Evolutionary conservation across 1,140 invertebrate species (phyloP), one percentile per base, ranked within the genome.

Genomic region (Theocolax elegans): DNA sequence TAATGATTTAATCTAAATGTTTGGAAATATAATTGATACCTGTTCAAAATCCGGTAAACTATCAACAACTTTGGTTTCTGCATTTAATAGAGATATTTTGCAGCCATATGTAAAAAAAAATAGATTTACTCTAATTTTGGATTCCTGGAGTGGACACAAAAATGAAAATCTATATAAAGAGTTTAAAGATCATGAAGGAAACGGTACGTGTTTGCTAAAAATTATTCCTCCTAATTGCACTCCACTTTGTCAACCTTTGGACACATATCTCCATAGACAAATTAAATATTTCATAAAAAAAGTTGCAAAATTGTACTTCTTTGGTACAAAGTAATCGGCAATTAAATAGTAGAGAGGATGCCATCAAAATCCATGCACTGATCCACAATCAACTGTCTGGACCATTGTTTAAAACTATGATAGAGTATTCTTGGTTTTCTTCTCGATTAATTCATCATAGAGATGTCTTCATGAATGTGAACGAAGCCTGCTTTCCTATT

Each of bases 1-100:
- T 17, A 17, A 65, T 40, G 2, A 38, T 2, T 2, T 65, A 6
- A 3, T 3, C 4, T 27, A 51, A 38, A 15, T 38, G 21, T 53
- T 38, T 17, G 10, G 12, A 27, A 64, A 48, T 49, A 17, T 64
- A 23, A n/a, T 25, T 17, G 13, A 53, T 3, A 40, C 12, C 6
- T 53, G 46, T 44, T 66, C 64, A 3, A 66, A 54, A 54, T 66
- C 64, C 2, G 64, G 64, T 8, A 66, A 56, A 56, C 31, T 66
- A 56, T 44, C 51, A 1, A 51, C 3, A 1, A 6, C 3, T 2
- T 29, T 65, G 21, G 31, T 31, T 38, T 3, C 3, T 4, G 25
- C 2, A 4, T 65, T 31, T n/a, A 3, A 38, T 13, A 6, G 38
- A 38, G 21, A 51, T 12, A n/a, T 46, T 8, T 38, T 53, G 6